Conservation (phyloP, 1,140 invertebrate species). For the Bombus breviceps region DNA sequence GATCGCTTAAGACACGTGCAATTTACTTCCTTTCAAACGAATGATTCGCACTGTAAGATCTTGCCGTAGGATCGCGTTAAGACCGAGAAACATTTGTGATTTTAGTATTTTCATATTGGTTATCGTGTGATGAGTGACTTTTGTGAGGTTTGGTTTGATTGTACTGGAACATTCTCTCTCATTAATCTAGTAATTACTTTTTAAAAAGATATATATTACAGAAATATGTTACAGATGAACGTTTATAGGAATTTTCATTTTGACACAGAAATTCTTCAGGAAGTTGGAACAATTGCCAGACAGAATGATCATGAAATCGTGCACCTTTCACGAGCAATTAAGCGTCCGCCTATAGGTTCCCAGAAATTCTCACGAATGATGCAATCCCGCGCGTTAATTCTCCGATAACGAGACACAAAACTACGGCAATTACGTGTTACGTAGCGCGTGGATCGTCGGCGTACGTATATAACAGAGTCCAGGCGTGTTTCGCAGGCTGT, state of each 20-base stretch:
- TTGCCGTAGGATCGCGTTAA: neutral
- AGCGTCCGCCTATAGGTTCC: neutral
- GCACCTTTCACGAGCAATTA: constrained; percentile 6
- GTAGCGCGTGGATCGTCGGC: neutral
- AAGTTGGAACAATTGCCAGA: neutral
- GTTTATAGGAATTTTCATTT: neutral
- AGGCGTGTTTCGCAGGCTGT: neutral
- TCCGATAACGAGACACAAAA: constrained; percentile 32
- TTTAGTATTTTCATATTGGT: neutral
- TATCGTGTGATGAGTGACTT: neutral
- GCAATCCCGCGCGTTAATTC: neutral
- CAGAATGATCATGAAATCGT: neutral
- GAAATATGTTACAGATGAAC: too few relatives aligned
- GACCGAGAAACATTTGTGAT: neutral
- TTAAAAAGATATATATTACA: too few relatives aligned
- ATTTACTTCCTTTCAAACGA: neutral
- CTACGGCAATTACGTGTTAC: constrained; percentile 24
- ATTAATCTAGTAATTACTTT: neutral
- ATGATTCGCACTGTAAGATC: neutral
- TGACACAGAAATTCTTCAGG: neutral
- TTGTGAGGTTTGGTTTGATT: neutral
- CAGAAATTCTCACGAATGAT: constrained; percentile 15
- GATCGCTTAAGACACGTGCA: constrained; percentile 5
- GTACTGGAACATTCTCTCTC: neutral
- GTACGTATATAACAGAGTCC: neutral